Conservation (phyloP, 2,888 invertebrate species). For the Rotaria magnacalcarata region DNA sequence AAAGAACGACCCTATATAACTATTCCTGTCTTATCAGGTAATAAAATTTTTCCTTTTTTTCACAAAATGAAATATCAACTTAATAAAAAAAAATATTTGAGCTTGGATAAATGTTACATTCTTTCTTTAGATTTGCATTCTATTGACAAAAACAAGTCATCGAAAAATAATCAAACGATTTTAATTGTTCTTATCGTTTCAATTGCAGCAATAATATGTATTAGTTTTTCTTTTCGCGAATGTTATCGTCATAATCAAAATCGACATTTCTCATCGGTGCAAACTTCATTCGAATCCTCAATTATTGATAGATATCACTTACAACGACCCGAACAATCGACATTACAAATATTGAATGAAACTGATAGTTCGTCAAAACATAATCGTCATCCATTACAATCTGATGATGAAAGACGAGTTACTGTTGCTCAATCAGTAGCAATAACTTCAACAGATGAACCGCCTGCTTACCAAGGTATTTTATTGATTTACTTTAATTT, state of each 20-base stretch:
- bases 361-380: background rate
- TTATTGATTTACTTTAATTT: background rate
- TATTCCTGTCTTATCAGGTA: background rate
- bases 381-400: background rate
- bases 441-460: background rate
- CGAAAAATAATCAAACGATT: too few relatives aligned
- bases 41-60: background rate
- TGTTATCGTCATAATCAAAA: background rate
- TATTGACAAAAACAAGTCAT: too few relatives aligned
- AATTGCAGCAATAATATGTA: background rate
- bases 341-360: background rate
- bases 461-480: background rate
- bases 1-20: background rate
- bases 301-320: background rate
- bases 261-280: background rate
- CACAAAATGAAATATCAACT: too few relatives aligned
- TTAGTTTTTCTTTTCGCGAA: background rate
- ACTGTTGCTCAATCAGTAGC: background rate
- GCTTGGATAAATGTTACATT: too few relatives aligned
- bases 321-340: background rate
- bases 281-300: background rate
- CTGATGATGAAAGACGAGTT: background rate
- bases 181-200: background rate
- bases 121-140: too few relatives aligned
- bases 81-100: too few relatives aligned